Base-by-base conservation (phyloP, 2,888 invertebrate species). In the Ochlodes sylvanus region DNA sequence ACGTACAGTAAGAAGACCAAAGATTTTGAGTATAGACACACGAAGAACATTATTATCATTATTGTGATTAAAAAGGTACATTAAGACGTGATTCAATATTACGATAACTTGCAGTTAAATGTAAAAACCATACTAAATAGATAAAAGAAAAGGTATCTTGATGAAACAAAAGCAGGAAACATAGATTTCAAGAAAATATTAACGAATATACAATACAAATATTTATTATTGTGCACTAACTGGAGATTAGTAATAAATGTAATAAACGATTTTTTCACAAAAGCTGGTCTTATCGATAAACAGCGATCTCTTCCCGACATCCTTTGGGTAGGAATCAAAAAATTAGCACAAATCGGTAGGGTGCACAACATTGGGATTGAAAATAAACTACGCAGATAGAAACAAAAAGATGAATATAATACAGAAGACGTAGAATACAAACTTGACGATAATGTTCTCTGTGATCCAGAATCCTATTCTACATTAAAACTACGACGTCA, bases 1-100 rank as follows among this genome's bases (percentile, higher is more conserved):
- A 83, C 78, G 80, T 81, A 83, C 78, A 81, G 72, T 82, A 74
- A 80, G 84, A 88, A 85, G 82, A 85, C 83, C 72, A 80, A 82
- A 76, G 74, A 17, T 66, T 74, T 73, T 72, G 57, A 57, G 63
- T 69, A 71, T 72, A 74, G 72, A 58, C 34, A 70, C 71, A 73
- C 74, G 76, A 79, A 79, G 77, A 77, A 81, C 76, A 80, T 75
- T 72, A 67, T 38, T 21, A 14, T 32, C n/a, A 50, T 52, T 19
- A 19, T 17, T 19, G 9, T 9, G 0, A 38, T 38, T 12, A 38
- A 38, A 38, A 38, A 38, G 12, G 0, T 12, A 38, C 10, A 38
- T 38, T 12, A 38, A 38, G 12, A 10, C 1, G 3, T 38, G 1
- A 38, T 38, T 2, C 1, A 2, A 38, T 38, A 3, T 9, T 12